Conservation (phyloP, 2,888 invertebrate species). For the Cheilosia impressa region DNA sequence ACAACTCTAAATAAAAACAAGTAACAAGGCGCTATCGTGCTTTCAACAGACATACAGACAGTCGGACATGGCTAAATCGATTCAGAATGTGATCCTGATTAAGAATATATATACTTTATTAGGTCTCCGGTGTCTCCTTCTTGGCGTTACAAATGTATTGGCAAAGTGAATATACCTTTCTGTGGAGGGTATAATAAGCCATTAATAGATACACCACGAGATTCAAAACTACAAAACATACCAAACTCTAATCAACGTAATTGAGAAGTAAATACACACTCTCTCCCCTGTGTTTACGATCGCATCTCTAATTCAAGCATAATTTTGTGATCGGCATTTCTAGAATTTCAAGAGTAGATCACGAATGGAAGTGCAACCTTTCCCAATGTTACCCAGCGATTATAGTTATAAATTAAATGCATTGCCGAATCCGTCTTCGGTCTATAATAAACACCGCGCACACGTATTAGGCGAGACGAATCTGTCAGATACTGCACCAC, state of each 20-base stretch:
- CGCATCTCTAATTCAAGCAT: slow-evolving; percentile 48
- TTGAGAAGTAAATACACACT: slow-evolving; percentile 41
- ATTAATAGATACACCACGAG: too few relatives aligned
- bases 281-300: slow-evolving; percentile 32
- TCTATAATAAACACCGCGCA: slow-evolving; percentile 37
- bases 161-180: too few relatives aligned
- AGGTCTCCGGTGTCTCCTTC: too few relatives aligned
- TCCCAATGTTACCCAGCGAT: slow-evolving; percentile 34
- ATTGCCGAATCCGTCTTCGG: slow-evolving; percentile 64
- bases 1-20: too few relatives aligned
- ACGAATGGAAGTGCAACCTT: slow-evolving; percentile 64
- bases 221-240: neutral
- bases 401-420: slow-evolving; percentile 50
- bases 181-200: too few relatives aligned
- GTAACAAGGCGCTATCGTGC: too few relatives aligned
- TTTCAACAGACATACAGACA: too few relatives aligned
- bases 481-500: slow-evolving; percentile 61
- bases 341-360: slow-evolving; percentile 58
- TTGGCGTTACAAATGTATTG: too few relatives aligned
- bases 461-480: slow-evolving; percentile 64
- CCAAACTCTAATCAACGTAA: neutral
- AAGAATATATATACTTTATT: too few relatives aligned
- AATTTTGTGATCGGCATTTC: slow-evolving; percentile 54
- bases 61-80: too few relatives aligned
- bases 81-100: too few relatives aligned